These are phyloP conservation scores for Acestrorhynchus altus DNA, from an alignment of 2,797 vertebrate species.

Conservation along the genomic window DNA sequence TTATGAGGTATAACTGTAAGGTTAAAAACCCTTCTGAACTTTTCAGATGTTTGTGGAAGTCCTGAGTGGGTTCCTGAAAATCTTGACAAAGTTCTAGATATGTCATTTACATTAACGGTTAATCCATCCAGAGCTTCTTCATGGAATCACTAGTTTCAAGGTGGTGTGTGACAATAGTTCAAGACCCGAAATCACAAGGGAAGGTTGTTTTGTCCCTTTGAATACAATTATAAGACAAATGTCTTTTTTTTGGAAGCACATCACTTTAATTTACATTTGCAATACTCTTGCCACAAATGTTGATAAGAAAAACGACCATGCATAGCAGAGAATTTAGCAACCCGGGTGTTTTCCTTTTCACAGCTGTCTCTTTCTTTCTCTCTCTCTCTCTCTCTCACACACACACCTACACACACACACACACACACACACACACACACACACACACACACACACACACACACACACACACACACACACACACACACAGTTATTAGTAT, in stretches of 20 bases:
- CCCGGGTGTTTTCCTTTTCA: neutral
- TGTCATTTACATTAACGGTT: too few relatives aligned
- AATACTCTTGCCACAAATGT: neutral
- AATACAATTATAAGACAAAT: neutral
- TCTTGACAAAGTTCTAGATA: too few relatives aligned
- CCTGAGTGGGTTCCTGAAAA: too few relatives aligned
- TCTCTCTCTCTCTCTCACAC: neutral
- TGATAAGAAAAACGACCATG: neutral
- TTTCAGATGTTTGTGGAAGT: too few relatives aligned
- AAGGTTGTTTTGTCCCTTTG: neutral
- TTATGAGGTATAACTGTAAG: too few relatives aligned
- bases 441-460: conserved; percentile 3
- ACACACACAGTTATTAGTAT: conserved; percentile 6
- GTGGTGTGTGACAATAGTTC: neutral
- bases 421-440: neutral
- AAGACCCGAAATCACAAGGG: neutral
- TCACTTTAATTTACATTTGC: neutral
- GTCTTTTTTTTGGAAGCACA: neutral
- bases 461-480: neutral
- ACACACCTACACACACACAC: conserved; percentile 1
- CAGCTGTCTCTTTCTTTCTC: neutral
- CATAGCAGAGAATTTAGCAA: neutral
- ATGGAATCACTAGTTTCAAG: neutral
- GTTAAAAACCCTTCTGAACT: too few relatives aligned
- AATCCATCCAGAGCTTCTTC: too few relatives aligned